Evolutionary conservation across 2,113 vertebrate species (phyloP), one percentile per base, ranked within the genome.

Genomic region (Corvus moneduloides): DNA sequence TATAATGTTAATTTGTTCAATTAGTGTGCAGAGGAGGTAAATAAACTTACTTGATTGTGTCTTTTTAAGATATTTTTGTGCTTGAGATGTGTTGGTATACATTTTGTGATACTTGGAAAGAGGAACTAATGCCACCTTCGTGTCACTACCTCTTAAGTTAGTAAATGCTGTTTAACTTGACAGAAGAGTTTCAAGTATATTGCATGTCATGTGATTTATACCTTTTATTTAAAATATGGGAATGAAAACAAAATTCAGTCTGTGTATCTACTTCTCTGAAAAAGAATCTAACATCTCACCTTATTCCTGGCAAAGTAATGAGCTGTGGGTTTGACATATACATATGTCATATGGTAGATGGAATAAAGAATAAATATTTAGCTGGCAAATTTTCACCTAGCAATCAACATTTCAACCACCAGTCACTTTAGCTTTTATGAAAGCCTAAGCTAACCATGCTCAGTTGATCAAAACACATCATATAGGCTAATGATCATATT

Each of bases 341-440:
- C 13, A 24, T 79, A 48, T 0, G 0, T 81, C 24, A 35, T 26
- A 48, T 19, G 24, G 55, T 71, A 82, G 32, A n/a, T 37, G 11
- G 11, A 7, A 11, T 28, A 49, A 44, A 26, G 74, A 69, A 78
- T 54, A 77, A 84, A 74, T 2, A 54, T 72, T 74, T 49, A 79
- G 7, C 14, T 44, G 22, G 7, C 17, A 35, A 78, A 8, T 71
- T 33, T 94, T 90, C 22, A 28, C 20, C n/a, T 54, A 75, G 52
- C 6, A 66, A 37, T 82, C 74, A 66, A 37, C 32, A 44, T 62
- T 90, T 67, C 17, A 71, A 46, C 10, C 17, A 56, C 7, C 11
- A 67, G 23, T 46, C 28, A 28, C 48, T 51, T 75, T n/a, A 51
- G 32, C 26, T 86, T 44, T 86, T 35, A n/a, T 20, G 30, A 68